These are phyloP conservation scores for Saiga tatarica DNA, from an alignment of 2,113 vertebrate species.

Conservation along the genomic window DNA sequence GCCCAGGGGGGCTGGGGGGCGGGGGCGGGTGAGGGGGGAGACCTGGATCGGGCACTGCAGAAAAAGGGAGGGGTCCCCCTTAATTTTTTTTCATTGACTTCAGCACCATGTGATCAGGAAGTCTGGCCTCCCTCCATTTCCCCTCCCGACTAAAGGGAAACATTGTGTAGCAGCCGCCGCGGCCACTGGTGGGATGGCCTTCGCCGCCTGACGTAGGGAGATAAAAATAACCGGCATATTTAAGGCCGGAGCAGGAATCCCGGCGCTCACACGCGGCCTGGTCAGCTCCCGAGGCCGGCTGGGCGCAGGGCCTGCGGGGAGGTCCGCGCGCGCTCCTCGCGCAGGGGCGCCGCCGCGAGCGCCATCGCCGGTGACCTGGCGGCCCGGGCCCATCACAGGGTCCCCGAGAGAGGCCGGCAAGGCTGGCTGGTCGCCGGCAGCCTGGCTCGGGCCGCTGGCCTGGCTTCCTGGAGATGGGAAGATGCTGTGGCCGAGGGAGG, in stretches of 20 bases:
- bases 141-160: slow-evolving; percentile 95
- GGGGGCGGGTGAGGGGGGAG: neutral
- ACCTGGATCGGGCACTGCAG: slow-evolving; percentile 71
- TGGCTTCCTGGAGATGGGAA: neutral
- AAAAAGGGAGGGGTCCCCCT: slow-evolving; percentile 62
- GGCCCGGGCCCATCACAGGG: neutral
- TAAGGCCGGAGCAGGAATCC: slow-evolving; percentile 97
- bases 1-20: slow-evolving; percentile 77
- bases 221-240: slow-evolving; percentile 99
- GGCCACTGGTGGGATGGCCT: slow-evolving; percentile 87
- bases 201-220: slow-evolving; percentile 90
- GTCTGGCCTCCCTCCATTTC: slow-evolving; percentile 95
- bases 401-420: neutral
- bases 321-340: neutral
- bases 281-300: slow-evolving; percentile 83
- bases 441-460: neutral
- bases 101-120: slow-evolving; percentile 95
- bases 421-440: neutral
- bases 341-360: slow-evolving; percentile 51
- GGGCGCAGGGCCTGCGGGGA: neutral
- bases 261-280: slow-evolving; percentile 88
- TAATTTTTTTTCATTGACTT: slow-evolving; percentile 85
- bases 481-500: neutral
- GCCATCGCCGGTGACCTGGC: neutral
- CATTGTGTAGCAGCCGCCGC: slow-evolving; percentile 86